Evolutionary conservation across 2,888 invertebrate genomes (phyloP).

Genomic region (Idaea dimidiata): DNA sequence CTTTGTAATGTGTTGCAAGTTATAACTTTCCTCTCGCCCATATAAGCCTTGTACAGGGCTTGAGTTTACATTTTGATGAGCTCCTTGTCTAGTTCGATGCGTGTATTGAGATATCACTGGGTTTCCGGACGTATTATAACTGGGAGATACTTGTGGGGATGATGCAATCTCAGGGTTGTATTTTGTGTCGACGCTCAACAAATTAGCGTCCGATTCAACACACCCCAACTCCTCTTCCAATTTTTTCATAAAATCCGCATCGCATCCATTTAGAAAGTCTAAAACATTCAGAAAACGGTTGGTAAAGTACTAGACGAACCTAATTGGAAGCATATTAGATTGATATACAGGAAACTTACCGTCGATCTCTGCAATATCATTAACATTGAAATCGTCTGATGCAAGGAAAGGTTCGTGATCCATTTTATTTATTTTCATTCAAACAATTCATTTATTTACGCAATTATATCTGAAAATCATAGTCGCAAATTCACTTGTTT

Average conservation of each 20-base stretch:
- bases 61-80: slow-evolving; percentile 45
- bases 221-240: slow-evolving; percentile 69
- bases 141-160: slow-evolving; percentile 57
- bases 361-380: slow-evolving; percentile 85
- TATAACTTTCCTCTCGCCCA: slow-evolving; percentile 55
- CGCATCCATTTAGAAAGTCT: slow-evolving; percentile 85
- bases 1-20: slow-evolving; percentile 47
- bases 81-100: slow-evolving; percentile 33
- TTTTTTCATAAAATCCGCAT: slow-evolving; percentile 82
- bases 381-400: slow-evolving; percentile 83
- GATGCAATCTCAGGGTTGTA: slow-evolving; percentile 44
- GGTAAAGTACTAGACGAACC: not conserved
- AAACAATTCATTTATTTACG: slow-evolving; percentile 19
- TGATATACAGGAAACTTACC: slow-evolving; percentile 66
- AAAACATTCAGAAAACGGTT: slow-evolving; percentile 22
- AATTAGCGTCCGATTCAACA: slow-evolving; percentile 53
- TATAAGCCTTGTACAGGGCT: slow-evolving; percentile 57
- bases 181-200: slow-evolving; percentile 59
- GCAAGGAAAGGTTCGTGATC: slow-evolving; percentile 65
- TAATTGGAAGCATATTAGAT: slow-evolving; percentile 5
- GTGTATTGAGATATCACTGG: slow-evolving; percentile 67
- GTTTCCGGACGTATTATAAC: slow-evolving; percentile 55
- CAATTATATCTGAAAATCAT: slow-evolving; percentile 24
- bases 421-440: slow-evolving; percentile 40
- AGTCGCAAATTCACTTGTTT: slow-evolving; percentile 50